Conservation (phyloP, 2,888 invertebrate species). For the Aplocera efformata region DNA sequence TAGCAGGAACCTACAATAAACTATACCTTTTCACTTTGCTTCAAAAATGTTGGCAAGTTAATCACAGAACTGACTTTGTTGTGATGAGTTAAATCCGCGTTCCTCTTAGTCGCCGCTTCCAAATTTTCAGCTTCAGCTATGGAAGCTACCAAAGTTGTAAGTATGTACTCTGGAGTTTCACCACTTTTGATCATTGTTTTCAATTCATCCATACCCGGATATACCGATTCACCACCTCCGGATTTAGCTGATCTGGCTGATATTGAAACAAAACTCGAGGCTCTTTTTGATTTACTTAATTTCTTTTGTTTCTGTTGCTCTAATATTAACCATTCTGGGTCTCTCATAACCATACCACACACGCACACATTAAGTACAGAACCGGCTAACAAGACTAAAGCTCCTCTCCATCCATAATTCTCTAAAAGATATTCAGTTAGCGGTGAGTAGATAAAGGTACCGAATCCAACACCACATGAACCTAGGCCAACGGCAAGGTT, state of each 20-base stretch:
- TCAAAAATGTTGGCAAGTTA: constrained; percentile 89
- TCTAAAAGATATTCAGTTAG: constrained; percentile 88
- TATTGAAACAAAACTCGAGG: constrained; percentile 76
- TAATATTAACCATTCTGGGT: constrained; percentile 89
- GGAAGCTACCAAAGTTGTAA: constrained; percentile 82
- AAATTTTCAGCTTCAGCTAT: constrained; percentile 75
- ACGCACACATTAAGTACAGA: constrained; percentile 92
- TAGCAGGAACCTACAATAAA: not conserved
- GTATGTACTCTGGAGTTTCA: constrained; percentile 83
- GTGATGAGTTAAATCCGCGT: constrained; percentile 61
- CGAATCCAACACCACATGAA: constrained; percentile 93
- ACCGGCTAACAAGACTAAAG: constrained; percentile 88
- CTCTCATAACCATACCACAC: constrained; percentile 92
- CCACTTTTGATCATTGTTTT: constrained; percentile 86
- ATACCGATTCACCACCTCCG: constrained; percentile 78
- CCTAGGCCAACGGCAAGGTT: constrained; percentile 93
- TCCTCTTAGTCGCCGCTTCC: constrained; percentile 68
- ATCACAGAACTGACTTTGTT: constrained; percentile 84
- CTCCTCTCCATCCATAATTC: constrained; percentile 90
- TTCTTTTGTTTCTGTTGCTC: constrained; percentile 82
- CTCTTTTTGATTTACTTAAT: constrained; percentile 74
- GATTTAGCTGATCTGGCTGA: constrained; percentile 72
- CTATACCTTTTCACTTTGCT: constrained; percentile 85
- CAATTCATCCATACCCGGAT: constrained; percentile 84
- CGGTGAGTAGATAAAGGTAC: constrained; percentile 93